phyloP scores from a whole-genome alignment of 2,888 invertebrate genomes.

The Lissonota sp. region DNA sequence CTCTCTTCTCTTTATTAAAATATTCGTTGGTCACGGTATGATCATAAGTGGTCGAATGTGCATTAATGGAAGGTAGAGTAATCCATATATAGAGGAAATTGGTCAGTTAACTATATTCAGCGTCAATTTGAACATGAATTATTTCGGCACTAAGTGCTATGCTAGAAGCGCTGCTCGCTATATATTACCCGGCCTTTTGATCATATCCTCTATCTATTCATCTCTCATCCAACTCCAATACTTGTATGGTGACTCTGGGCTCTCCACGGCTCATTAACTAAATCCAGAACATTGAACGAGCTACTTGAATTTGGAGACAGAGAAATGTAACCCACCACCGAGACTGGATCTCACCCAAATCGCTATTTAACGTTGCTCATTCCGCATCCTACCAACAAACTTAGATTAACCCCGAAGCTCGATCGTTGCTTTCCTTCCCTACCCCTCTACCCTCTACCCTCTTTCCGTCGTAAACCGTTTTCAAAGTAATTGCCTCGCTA shows the following conservation, averaged over 20 bases:
- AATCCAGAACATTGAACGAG: constrained; percentile 37
- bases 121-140: no score
- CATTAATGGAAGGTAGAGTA: no score
- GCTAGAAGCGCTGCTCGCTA: no score
- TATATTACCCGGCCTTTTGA: constrained; percentile 10
- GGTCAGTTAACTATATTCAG: no score
- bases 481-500: constrained; percentile 51
- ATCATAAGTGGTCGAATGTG: no score
- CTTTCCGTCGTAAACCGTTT: constrained; percentile 40
- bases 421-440: constrained; percentile 27
- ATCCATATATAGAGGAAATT: no score
- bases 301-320: constrained; percentile 11
- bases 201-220: constrained; percentile 3
- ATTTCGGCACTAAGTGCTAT: no score
- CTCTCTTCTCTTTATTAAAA: no score
- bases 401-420: constrained; percentile 52
- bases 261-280: constrained; percentile 52
- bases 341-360: constrained; percentile 50
- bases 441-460: constrained; percentile 3
- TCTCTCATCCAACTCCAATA: not conserved
- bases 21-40: no score
- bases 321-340: constrained; percentile 2
- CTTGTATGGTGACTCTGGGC: not conserved
- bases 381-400: constrained; percentile 34
- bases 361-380: constrained; percentile 45